Evolutionary conservation across 2,113 vertebrate species (phyloP).

Genomic region (Bagarius yarrelli): DNA sequence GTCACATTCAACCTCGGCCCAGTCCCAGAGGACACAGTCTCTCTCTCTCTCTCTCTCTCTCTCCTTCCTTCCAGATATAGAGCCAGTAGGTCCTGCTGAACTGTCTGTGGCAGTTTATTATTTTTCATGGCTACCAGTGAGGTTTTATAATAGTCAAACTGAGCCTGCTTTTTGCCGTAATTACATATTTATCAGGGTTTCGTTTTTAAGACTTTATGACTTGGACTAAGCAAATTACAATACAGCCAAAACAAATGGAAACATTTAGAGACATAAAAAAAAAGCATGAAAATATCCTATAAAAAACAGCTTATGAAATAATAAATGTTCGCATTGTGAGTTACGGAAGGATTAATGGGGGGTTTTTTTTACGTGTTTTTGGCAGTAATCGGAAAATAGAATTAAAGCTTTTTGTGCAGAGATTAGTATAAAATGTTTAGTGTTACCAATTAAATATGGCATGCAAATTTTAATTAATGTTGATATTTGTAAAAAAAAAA

Average conservation of each 20-base stretch:
- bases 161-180: conserved; percentile 3
- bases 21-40: conserved; percentile 41
- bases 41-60: conserved; percentile 11
- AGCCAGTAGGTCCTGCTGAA: conserved; percentile 13
- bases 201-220: conserved; percentile 8
- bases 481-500: not conserved
- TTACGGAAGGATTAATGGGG: no score
- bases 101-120: conserved; percentile 31
- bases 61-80: conserved; percentile 6
- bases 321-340: not conserved
- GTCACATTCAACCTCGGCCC: conserved; percentile 43
- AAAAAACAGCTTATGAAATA: not conserved
- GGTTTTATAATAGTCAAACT: conserved; percentile 19
- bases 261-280: not conserved
- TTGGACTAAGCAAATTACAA: conserved; percentile 10
- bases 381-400: not conserved
- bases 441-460: not conserved
- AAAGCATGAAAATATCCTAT: conserved; percentile 9
- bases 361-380: no score
- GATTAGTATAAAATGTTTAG: not conserved
- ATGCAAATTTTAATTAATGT: not conserved
- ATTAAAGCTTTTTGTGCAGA: not conserved
- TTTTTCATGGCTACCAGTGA: conserved; percentile 12
- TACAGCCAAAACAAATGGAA: conserved; percentile 12
- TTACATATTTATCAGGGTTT: conserved; percentile 26